Evolutionary conservation across 2,113 vertebrate species (phyloP), one percentile per base, ranked within the genome.

Genomic region (Cisticola juncidis): DNA sequence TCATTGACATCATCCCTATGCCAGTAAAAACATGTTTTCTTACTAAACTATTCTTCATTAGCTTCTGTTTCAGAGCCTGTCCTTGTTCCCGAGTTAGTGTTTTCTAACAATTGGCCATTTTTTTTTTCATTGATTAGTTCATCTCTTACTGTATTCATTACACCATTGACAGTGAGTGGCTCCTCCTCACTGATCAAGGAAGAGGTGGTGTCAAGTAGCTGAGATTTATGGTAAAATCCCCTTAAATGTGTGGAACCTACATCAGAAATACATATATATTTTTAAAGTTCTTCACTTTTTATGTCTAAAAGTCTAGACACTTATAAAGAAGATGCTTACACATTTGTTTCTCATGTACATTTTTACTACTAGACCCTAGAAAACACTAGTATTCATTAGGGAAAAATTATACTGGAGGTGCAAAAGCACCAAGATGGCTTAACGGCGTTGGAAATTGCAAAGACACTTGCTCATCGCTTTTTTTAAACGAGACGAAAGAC

Each of bases 11-110:
- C 89, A 97, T 96, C 81, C 35, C 54, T 50, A 62, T 82, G 87
- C 96, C 96, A 97, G 94, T 94, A 94, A 95, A 96, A 95, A 91
- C 94, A 95, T 62, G 91, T 89, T 73, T 90, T 91, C 87, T 77
- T 66, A 62, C 71, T 87, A 61, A 91, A 85, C 79, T 50, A 28
- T 71, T 86, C 71, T 51, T 91, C 78, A 53, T 81, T 53, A 76
- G 15, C 73, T 81, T 71, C 71, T 50, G 62, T 76, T 94, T 72
- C 70, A 90, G 53, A 94, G 70, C 45, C 78, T 57, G 53, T 71
- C 42, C 45, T 85, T 84, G 38, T 87, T 72, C 51, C 66, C 24
- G 28, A 82, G 81, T 57, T 71, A 80, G 66, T 33, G 17, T 87
- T 91, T 90, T 70, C 54, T 61, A 76, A 69, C 31, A 74, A 57